Evolutionary conservation across 2,113 vertebrate genomes (phyloP).

Genomic region (Herpetotheres cachinnans): DNA sequence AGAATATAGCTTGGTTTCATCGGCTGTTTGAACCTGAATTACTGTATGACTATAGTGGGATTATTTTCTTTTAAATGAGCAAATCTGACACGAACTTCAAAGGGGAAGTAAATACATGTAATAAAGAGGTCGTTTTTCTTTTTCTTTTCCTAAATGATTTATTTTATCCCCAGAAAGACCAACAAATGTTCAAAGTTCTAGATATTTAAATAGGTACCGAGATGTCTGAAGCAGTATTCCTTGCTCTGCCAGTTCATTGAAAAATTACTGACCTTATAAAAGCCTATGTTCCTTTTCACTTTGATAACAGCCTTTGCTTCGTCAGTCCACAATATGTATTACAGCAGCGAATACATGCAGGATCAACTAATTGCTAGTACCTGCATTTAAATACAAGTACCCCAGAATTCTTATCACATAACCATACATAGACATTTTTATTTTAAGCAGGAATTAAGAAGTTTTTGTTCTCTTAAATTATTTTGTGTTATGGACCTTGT

Average conservation of each 20-base stretch:
- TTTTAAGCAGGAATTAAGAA: slow-evolving; percentile 30
- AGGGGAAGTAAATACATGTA: slow-evolving; percentile 63
- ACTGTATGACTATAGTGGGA: slow-evolving; percentile 65
- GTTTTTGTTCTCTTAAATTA: slow-evolving; percentile 16
- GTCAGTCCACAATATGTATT: slow-evolving; percentile 23
- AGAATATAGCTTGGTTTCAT: slow-evolving; percentile 55
- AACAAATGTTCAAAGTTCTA: slow-evolving; percentile 59
- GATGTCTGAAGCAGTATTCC: slow-evolving; percentile 55
- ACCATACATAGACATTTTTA: not conserved
- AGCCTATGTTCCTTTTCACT: slow-evolving; percentile 17
- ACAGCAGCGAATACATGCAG: not conserved
- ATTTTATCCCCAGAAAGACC: slow-evolving; percentile 61
- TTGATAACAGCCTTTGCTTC: slow-evolving; percentile 48
- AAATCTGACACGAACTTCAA: slow-evolving; percentile 60
- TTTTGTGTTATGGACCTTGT: slow-evolving; percentile 28
- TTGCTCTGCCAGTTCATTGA: slow-evolving; percentile 20
- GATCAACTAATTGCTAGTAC: slow-evolving; percentile 45
- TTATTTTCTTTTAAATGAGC: slow-evolving; percentile 67
- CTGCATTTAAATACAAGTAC: slow-evolving; percentile 18
- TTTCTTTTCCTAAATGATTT: slow-evolving; percentile 53
- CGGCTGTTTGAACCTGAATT: slow-evolving; percentile 63
- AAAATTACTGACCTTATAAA: slow-evolving; percentile 58
- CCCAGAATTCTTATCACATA: not conserved
- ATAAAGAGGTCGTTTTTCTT: slow-evolving; percentile 25
- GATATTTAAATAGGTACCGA: slow-evolving; percentile 47